Conservation (phyloP, 2,797 vertebrate species). For the Eospalax fontanierii region DNA sequence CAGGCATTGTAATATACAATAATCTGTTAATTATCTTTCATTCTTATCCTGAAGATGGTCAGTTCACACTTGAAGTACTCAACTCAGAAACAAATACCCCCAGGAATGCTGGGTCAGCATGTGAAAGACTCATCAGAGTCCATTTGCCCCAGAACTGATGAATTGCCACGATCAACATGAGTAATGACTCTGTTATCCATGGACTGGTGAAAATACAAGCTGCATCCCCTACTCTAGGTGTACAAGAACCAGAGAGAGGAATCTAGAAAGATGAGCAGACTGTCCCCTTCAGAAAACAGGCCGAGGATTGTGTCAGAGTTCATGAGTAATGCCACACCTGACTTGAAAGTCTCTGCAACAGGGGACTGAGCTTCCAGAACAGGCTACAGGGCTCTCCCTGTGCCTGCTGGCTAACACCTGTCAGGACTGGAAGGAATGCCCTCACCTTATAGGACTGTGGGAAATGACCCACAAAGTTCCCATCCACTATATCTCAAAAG, state of each 20-base stretch:
- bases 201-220: not conserved
- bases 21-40: not conserved
- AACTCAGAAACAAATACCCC: slow-evolving; percentile 48
- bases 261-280: slow-evolving; percentile 32
- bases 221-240: not conserved
- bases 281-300: not conserved
- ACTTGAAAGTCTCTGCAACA: not conserved
- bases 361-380: not conserved
- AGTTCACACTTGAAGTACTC: slow-evolving; percentile 12
- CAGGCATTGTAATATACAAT: not conserved
- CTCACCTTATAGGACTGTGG: slow-evolving; percentile 30
- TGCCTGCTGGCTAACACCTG: slow-evolving; percentile 11
- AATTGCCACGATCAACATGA: not conserved
- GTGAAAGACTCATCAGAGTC: slow-evolving; percentile 14
- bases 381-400: not conserved
- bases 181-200: not conserved
- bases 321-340: not conserved
- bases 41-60: slow-evolving; percentile 13
- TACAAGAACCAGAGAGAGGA: slow-evolving; percentile 36
- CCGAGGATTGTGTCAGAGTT: not conserved
- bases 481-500: slow-evolving; percentile 59
- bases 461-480: slow-evolving; percentile 57
- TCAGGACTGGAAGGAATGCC: not conserved
- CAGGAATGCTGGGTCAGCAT: not conserved
- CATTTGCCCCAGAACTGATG: not conserved